Base-by-base conservation (phyloP, 2,888 invertebrate genomes). In the Saturnia japonica region DNA sequence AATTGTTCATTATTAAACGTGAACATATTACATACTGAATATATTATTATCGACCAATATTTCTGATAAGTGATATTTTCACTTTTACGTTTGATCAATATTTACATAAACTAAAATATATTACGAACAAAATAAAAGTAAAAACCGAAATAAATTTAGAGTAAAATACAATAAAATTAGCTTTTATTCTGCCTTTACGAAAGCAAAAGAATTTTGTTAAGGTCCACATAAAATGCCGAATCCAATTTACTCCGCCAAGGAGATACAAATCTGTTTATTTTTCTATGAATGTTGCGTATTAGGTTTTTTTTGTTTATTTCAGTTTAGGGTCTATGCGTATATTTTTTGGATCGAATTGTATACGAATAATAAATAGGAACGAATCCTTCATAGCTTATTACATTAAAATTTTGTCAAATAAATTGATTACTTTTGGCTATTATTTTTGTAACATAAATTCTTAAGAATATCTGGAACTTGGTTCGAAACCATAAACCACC, bases 211-310 rank as follows among this genome's bases (percentile, higher is more conserved):
- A 75, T 78, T 80, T 78, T 75, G 73, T 74, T 76, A 76, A 77
- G 76, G 74, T 76, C 72, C 74, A 76, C 78, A 81, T 83, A 81
- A 83, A 84, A 80, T 76, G 72, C 73, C 72, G 78, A 80, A 83
- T 77, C 80, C 79, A 82, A 83, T 84, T 83, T 82, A 74, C 78
- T 74, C 77, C 74, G 73, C 71, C 71, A 77, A 76, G 72, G 72
- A 80, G 77, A 85, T 78, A 82, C 74, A 80, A 82, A 80, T 81
- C 76, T 78, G 77, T 80, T 77, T 81, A 80, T 80, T 77, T 80
- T 80, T 78, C 77, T 81, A 81, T 79, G 78, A 82, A 82, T 83
- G 78, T 40, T 64, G 64, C 34, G 64, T 82, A 81, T 84, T 77
- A 79, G 72, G 79, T 60, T 70, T 80, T 82, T 57, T 70, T 80